Conservation (phyloP, 2,888 invertebrate genomes). For the Dermolepida albohirtum region DNA sequence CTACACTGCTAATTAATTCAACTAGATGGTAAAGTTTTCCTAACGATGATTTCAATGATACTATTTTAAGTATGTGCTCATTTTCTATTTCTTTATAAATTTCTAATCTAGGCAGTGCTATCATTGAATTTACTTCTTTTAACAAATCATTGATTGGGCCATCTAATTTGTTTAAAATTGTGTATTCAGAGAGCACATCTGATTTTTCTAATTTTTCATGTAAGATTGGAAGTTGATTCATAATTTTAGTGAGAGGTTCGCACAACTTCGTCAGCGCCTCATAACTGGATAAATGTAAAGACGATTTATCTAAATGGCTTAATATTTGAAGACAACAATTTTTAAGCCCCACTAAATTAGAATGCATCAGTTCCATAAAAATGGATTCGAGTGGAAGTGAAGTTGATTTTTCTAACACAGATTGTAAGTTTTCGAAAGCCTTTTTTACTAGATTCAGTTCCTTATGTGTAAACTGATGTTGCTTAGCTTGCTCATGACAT, state of each 20-base stretch:
- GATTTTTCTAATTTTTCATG: constrained; percentile 8
- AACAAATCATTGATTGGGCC: constrained; percentile 5
- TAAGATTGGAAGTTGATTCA: constrained; percentile 1
- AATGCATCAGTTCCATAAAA: constrained; percentile 37
- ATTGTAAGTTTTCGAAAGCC: constrained; percentile 8
- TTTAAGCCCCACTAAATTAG: constrained; percentile 36
- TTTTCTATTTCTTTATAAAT: constrained; percentile 31
- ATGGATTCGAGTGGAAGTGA: constrained; percentile 39
- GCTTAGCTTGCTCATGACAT: constrained; percentile 8
- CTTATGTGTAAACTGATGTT: constrained; percentile 21
- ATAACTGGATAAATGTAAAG: constrained; percentile 28
- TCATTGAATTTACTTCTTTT: constrained; percentile 11
- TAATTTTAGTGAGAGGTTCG: constrained; percentile 18
- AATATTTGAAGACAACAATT: constrained; percentile 16
- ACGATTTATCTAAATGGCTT: constrained; percentile 34
- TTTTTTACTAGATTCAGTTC: constrained; percentile 14
- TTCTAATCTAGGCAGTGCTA: constrained; percentile 23
- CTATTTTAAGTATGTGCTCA: constrained; percentile 20
- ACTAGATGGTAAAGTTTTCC: neutral
- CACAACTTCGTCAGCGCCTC: constrained; percentile 25
- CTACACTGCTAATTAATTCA: neutral
- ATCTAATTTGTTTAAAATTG: constrained; percentile 17
- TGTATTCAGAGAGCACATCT: constrained; percentile 1
- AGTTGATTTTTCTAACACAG: constrained; percentile 23
- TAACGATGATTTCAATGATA: constrained; percentile 19